These are phyloP conservation scores for Apogon talboti DNA, from an alignment of 2,797 vertebrate species.

Conservation along the genomic window DNA sequence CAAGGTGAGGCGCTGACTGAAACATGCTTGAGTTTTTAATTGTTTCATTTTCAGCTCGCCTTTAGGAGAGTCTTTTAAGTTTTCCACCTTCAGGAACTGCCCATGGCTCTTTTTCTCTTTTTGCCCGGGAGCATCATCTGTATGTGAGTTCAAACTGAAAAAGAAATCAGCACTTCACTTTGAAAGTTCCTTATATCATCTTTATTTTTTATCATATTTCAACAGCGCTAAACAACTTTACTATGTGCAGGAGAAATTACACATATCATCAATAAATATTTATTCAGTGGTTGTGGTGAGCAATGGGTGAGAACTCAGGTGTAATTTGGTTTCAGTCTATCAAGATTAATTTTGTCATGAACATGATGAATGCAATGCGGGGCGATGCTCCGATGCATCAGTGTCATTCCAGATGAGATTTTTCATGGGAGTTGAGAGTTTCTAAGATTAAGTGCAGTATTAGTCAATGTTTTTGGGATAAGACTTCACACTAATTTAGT, in stretches of 20 bases:
- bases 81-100: conserved; percentile 29
- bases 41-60: conserved; percentile 12
- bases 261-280: conserved; percentile 81
- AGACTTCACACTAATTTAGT: conserved; percentile 87
- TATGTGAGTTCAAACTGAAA: conserved; percentile 1
- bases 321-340: conserved; percentile 87
- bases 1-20: neutral
- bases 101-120: conserved; percentile 13
- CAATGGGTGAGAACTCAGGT: conserved; percentile 82
- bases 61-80: conserved; percentile 33
- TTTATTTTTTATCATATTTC: conserved; percentile 38
- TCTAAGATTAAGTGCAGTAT: conserved; percentile 86
- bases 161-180: conserved; percentile 23
- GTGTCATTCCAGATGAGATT: conserved; percentile 84
- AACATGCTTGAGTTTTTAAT: conserved; percentile 14
- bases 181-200: conserved; percentile 48
- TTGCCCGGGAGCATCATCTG: neutral
- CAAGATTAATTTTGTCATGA: conserved; percentile 87
- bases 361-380: conserved; percentile 83
- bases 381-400: conserved; percentile 85
- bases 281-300: conserved; percentile 78
- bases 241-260: conserved; percentile 55
- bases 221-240: conserved; percentile 37
- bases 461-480: conserved; percentile 88
- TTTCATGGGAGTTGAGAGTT: conserved; percentile 85